Evolutionary conservation across 2,888 invertebrate species (phyloP), one percentile per base, ranked within the genome.

Genomic region (Actias luna): DNA sequence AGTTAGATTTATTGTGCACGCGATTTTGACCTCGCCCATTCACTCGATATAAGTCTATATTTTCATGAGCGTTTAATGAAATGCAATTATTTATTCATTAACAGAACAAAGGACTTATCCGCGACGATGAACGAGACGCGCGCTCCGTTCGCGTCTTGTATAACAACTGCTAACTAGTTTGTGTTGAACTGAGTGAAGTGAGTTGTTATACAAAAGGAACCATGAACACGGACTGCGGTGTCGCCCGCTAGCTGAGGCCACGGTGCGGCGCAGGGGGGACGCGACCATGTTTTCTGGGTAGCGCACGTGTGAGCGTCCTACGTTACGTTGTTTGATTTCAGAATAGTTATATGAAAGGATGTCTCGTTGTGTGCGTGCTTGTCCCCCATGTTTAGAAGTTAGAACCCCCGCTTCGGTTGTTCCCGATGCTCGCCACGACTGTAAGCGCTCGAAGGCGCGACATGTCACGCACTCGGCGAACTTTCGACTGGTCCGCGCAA

Each of bases 21-120:
- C 63, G 70, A 69, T 68, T 68, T 67, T 76, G 85, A 84, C 87
- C 87, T 88, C 85, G 84, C 77, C 79, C 86, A 75, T 82, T 88
- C 83, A 84, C 83, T 81, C 73, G 65, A 71, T 64, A 69, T 64
- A 71, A 72, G 75, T 76, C 70, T 74, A 75, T 78, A 70, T 78
- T 78, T 74, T 77, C 69, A 67, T 68, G 69, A 65, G 69, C 69
- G 68, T 68, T 72, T 65, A 72, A 77, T 76, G 76, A 64, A 77
- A 73, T 76, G 68, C 73, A 70, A 74, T 74, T 72, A 80, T 75
- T 75, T 71, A 67, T 66, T 42, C 5, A 64, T 64, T 74, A 75
- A 72, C 73, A 77, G 78, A 82, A 87, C 85, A 88, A 88, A 87
- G 83, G 79, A 69, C 74, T 71, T 72, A 70, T 70, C 68, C 66